Evolutionary conservation across 37 sponge, comb jelly and placozoan genomes (phyloP), one percentile per base, ranked within the genome.

Genomic region (Halisarca cf. caerulea): DNA sequence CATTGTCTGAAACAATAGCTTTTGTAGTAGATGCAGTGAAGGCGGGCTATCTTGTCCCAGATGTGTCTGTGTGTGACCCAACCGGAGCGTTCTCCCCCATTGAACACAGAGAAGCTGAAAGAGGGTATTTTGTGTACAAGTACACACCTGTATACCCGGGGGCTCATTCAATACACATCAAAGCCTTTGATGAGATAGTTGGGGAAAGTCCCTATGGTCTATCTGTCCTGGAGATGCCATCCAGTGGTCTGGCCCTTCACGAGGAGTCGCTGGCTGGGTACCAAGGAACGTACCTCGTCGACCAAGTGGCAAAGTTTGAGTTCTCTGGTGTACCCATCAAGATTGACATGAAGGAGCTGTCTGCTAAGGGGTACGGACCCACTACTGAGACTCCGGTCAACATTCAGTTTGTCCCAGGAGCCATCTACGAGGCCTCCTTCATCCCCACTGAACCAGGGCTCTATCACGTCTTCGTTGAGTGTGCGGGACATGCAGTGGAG

Each of bases 391-490:
- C 55, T 8, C 47, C 84, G 59, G 82, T 90, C 15, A 86, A 80
- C 24, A 66, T 87, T 32, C 80, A 89, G 23, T 41, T 81, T 39
- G 39, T 54, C 0, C 53, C 59, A 38, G 80, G 66, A 3, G 69
- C 78, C 18, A 57, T 77, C 58, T 85, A 80, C 47, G 60, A 30
- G 25, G 85, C 86, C 27, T 81, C 83, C 66, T 93, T 93, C 77
- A 81, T 87, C 9, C 94, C 94, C 1, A 85, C 89, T 38, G 89
- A 89, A 28, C 82, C 92, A 5, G 97, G 97, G 8, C 39, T 60
- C 11, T 89, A 92, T 54, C 87, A 90, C 32, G 79, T 96, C 75
- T 90, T 89, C 79, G 92, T 96, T 47, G 94, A 89, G 66, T 91
- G 82, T 77, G 88, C 89, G 27, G 89, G 90, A 0, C 28, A 53